Percentiles rank a stretch among this genome's conserved stretches.
These are phyloP conservation scores for Chrysemys picta DNA, from an alignment of 2,113 vertebrate genomes.

Conservation along the genomic window DNA sequence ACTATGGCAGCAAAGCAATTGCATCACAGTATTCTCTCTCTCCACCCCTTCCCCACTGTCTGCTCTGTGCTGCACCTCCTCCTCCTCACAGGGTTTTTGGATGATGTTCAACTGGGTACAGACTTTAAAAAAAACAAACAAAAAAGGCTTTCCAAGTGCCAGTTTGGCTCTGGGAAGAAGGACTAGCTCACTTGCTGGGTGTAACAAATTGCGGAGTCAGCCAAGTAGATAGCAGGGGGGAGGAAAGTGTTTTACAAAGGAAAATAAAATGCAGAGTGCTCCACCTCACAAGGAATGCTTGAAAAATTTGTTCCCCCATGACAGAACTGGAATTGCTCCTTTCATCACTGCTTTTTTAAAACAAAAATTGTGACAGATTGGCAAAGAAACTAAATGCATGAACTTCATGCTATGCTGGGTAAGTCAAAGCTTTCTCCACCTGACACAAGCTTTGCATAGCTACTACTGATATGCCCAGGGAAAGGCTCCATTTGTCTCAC, in stretches of 20 bases:
- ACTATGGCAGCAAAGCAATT: not conserved
- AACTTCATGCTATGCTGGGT: not conserved
- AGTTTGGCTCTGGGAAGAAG: constrained; percentile 49
- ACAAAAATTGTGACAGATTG: not conserved
- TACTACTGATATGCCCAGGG: not conserved
- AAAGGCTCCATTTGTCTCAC: not conserved
- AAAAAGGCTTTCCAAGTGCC: constrained; percentile 46
- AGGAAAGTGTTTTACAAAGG: constrained; percentile 23
- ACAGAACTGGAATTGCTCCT: constrained; percentile 6
- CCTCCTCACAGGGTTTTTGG: not conserved
- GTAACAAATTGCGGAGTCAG: constrained; percentile 42
- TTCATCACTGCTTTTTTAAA: not conserved
- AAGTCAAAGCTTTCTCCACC: not conserved
- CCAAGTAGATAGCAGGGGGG: constrained; percentile 45
- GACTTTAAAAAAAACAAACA: constrained; percentile 43
- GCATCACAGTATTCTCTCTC: not conserved
- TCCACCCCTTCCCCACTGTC: not conserved
- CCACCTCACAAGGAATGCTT: constrained; percentile 56
- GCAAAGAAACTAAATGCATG: not conserved
- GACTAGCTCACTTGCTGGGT: constrained; percentile 55
- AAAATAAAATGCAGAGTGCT: not conserved
- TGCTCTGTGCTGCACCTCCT: not conserved
- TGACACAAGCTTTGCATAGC: not conserved
- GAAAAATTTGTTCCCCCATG: constrained; percentile 37
- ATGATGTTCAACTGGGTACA: constrained; percentile 63